Percentiles rank a stretch among this genome's conserved stretches.
Evolutionary conservation across 2,888 invertebrate species (phyloP).

Genomic region (Rugalucina vietnamica): DNA sequence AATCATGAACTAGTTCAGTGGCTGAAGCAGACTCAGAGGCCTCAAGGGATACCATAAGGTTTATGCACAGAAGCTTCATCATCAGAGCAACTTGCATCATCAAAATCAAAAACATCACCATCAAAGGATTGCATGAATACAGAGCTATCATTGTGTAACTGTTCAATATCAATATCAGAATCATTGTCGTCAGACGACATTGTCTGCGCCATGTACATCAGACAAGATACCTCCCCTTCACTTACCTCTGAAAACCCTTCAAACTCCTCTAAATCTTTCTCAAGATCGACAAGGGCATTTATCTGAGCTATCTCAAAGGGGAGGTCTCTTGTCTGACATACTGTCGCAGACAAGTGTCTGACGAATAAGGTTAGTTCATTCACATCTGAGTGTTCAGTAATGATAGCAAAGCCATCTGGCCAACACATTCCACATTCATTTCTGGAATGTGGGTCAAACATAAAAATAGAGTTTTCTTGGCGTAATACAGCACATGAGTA

Average conservation of each 20-base stretch:
- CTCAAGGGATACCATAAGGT: too few relatives aligned
- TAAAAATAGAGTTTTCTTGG: neutral
- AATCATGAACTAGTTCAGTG: too few relatives aligned
- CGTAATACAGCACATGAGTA: conserved; percentile 13
- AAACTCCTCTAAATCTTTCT: neutral
- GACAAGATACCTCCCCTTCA: conserved; percentile 6
- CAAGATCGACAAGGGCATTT: neutral
- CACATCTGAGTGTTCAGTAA: neutral
- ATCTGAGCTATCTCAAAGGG: conserved; percentile 14
- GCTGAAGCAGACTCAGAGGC: too few relatives aligned
- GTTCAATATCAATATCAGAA: neutral
- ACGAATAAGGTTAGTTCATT: neutral
- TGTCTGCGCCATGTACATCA: neutral
- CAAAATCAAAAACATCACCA: neutral
- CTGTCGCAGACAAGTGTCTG: conserved; percentile 14
- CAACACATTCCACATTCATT: neutral
- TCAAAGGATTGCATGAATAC: neutral
- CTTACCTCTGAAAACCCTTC: conserved; percentile 17
- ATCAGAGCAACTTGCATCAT: neutral
- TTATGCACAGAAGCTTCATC: neutral
- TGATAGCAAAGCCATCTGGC: neutral
- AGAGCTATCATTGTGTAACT: conserved; percentile 2
- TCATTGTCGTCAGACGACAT: conserved; percentile 1
- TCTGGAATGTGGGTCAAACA: conserved; percentile 23
- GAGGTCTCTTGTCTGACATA: conserved; percentile 8